Evolutionary conservation across 92 coral and sea anemone species (phyloP).

Genomic region (Galaxea fascicularis): DNA sequence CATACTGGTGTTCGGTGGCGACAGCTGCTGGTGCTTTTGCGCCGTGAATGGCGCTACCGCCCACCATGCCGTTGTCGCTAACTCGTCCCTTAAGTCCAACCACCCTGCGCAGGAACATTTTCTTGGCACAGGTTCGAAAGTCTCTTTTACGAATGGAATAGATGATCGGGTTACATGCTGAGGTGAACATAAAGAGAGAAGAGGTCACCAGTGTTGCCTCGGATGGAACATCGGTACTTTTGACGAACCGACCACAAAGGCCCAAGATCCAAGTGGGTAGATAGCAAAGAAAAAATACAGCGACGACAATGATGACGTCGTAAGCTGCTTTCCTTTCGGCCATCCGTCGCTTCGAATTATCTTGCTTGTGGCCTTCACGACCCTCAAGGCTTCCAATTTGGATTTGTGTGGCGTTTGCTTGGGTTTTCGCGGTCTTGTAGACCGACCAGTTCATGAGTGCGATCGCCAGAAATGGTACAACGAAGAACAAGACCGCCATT

Average conservation of each 20-base stretch:
- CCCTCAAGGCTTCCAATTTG: background rate
- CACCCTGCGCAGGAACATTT: background rate
- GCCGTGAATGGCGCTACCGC: background rate
- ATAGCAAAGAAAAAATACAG: background rate
- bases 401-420: background rate
- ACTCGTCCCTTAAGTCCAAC: background rate
- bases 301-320: constrained; percentile 2
- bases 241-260: background rate
- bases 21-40: background rate
- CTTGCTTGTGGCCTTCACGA: background rate
- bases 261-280: background rate
- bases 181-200: background rate
- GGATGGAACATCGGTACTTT: background rate
- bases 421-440: constrained; percentile 4
- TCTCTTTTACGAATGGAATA: constrained; percentile 6
- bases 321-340: background rate
- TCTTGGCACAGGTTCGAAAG: background rate
- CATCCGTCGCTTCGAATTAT: background rate
- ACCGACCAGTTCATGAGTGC: background rate
- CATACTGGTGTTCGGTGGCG: background rate
- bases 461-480: background rate
- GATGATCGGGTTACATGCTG: constrained; percentile 1
- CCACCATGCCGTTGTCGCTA: background rate
- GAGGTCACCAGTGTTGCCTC: background rate
- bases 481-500: background rate